A percentile compares a stretch with the other conserved stretches of the same genome.
phyloP scores from a whole-genome alignment of 2,888 invertebrate genomes.

The Ectemnius lituratus region DNA sequence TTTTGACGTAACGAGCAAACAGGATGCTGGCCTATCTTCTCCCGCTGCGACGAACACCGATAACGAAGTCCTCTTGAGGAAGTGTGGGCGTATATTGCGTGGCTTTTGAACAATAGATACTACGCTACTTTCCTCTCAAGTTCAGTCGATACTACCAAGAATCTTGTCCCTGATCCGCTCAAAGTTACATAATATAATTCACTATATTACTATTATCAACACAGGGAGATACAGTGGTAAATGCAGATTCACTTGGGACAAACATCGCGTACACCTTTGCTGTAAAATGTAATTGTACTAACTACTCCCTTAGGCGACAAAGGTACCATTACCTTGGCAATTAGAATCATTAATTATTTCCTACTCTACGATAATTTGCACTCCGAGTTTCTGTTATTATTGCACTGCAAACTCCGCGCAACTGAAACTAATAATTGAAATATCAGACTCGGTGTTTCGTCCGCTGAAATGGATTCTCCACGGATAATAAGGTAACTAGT shows the following conservation, averaged over 20 bases:
- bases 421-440: too few relatives aligned
- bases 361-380: conserved; percentile 34
- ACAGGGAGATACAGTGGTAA: not conserved
- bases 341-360: conserved; percentile 53
- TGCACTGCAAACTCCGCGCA: not conserved
- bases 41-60: conserved; percentile 33
- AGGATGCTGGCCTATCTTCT: conserved; percentile 53
- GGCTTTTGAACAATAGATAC: conserved; percentile 5
- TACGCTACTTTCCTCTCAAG: not conserved
- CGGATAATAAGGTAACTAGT: not conserved
- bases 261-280: not conserved
- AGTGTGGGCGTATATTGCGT: not conserved
- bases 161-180: not conserved
- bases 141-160: not conserved
- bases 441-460: too few relatives aligned
- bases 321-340: conserved; percentile 44
- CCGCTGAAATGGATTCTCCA: not conserved
- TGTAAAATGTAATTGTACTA: conserved; percentile 18
- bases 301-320: conserved; percentile 31
- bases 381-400: conserved; percentile 28
- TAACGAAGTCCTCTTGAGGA: conserved; percentile 5
- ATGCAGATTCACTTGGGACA: not conserved
- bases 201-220: not conserved
- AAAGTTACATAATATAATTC: not conserved
- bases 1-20: conserved; percentile 47